Evolutionary conservation across 2,113 vertebrate species (phyloP).

Genomic region (Peromyscus maniculatus): DNA sequence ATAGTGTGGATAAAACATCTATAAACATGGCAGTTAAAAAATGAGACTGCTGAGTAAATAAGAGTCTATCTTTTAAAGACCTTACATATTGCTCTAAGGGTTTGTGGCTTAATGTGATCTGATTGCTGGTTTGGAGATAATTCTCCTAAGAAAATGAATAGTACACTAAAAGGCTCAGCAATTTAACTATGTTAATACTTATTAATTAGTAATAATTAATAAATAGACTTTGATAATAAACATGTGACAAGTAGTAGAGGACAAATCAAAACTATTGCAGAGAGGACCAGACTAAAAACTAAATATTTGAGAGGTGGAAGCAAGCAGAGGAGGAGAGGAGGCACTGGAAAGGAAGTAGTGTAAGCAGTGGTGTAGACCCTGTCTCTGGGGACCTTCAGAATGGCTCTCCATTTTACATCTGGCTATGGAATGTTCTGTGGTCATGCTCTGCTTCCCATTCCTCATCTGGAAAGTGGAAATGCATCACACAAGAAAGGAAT

Average conservation of each 20-base stretch:
- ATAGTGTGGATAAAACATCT: not conserved
- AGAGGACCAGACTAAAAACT: not conserved
- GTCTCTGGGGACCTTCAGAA: not conserved
- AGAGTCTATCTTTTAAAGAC: not conserved
- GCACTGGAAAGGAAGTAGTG: not conserved
- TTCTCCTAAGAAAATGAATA: not conserved
- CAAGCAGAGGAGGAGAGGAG: not conserved
- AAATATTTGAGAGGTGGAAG: not conserved
- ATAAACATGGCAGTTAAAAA: not conserved
- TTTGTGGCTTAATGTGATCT: not conserved
- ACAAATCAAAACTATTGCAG: not conserved
- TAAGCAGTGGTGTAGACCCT: too few species aligned
- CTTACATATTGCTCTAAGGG: not conserved
- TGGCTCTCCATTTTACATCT: not conserved
- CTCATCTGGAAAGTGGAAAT: not conserved
- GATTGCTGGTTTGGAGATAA: not conserved
- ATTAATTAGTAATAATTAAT: not conserved
- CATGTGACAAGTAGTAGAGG: not conserved
- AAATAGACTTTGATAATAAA: not conserved
- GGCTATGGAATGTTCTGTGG: not conserved
- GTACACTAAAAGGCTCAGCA: not conserved
- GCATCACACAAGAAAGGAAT: not conserved
- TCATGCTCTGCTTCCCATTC: not conserved
- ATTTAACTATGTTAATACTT: not conserved
- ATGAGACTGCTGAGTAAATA: not conserved